Evolutionary conservation across 2,888 invertebrate species (phyloP), one percentile per base, ranked within the genome.

Genomic region (Ectropis crepuscularia): DNA sequence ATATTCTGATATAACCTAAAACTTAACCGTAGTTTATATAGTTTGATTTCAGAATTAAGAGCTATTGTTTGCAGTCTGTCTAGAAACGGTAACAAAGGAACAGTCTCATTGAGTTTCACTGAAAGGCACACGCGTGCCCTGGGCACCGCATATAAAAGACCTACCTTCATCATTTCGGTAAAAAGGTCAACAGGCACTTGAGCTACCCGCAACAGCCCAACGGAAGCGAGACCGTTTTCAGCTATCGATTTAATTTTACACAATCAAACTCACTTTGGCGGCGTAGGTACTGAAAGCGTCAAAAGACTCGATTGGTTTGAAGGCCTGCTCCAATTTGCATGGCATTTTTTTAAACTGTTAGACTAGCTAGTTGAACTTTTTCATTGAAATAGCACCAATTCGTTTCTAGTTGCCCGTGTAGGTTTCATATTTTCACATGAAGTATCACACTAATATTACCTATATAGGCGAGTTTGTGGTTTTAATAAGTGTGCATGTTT

Each of bases 131-230:
- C 57, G 50, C 53, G 53, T 53, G 51, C 36, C 36, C 38, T 42
- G 49, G 41, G 43, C 36, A 60, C 48, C 43, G 53, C 51, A 53
- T 57, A 57, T 57, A 62, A 62, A 55, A 62, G 54, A 53, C 54
- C 60, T 63, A 59, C 54, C 58, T 46, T 42, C 65, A 51, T 58
- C 55, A 53, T 66, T 63, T 70, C 57, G 50, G 57, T 53, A 65
- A 65, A 73, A 70, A 70, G 70, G 72, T 73, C 69, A 67, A 72
- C 65, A 66, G 67, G 60, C 63, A 60, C 72, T 73, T 53, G 57
- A 65, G 59, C 58, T 60, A 64, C 63, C 59, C 65, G 53, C 64
- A 60, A 50, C 63, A 50, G 57, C 61, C 65, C 55, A 50, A 57
- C 68, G 69, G 70, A 70, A 66, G 70, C 65, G 53, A 36, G 60